Conservation (phyloP, 2,797 vertebrate species). For the Phalloptychus januarius region DNA sequence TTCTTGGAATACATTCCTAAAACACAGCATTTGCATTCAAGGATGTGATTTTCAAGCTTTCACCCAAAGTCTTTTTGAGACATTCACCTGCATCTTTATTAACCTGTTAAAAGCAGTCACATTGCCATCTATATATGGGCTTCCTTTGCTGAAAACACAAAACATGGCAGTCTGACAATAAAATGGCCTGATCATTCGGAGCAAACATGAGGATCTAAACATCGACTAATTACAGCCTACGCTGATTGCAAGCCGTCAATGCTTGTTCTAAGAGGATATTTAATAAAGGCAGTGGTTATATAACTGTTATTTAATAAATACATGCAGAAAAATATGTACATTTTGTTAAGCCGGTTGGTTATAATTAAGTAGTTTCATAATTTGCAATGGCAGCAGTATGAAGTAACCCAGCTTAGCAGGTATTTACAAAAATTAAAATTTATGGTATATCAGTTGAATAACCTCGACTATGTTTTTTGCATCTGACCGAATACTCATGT, state of each 20-base stretch:
- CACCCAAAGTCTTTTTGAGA: not conserved
- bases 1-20: not conserved
- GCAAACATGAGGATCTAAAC: not conserved
- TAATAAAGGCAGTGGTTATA: not conserved
- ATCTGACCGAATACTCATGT: not conserved
- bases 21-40: not conserved
- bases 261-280: not conserved
- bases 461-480: not conserved
- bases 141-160: not conserved
- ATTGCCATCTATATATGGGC: not conserved
- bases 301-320: not conserved
- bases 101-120: not conserved
- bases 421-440: not conserved
- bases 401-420: not conserved
- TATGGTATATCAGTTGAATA: not conserved
- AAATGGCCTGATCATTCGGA: not conserved
- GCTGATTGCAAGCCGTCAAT: not conserved
- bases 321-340: not conserved
- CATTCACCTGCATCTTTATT: not conserved
- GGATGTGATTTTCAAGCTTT: not conserved
- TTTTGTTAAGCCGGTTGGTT: not conserved
- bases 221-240: constrained; percentile 4
- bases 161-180: not conserved
- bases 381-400: not conserved
- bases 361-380: not conserved